Evolutionary conservation across 2,888 invertebrate genomes (phyloP).

Genomic region (Limnephilus marmoratus): DNA sequence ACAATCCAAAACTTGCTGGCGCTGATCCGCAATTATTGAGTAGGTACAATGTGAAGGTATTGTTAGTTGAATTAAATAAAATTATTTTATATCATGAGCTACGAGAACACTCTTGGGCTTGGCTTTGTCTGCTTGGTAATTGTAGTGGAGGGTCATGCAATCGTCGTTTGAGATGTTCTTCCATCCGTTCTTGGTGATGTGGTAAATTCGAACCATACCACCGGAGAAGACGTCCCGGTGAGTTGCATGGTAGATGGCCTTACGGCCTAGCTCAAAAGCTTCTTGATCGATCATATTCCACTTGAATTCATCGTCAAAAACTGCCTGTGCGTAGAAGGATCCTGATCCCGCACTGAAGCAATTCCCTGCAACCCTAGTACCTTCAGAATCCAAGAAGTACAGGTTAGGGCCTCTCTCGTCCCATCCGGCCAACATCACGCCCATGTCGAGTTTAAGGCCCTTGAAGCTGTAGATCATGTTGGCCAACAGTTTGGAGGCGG

Average conservation of each 20-base stretch:
- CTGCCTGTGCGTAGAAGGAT: constrained; percentile 97
- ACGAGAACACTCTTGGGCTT: constrained; percentile 3
- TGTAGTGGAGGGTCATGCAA: constrained; percentile 93
- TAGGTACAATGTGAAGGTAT: too few species aligned
- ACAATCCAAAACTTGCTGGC: too few species aligned
- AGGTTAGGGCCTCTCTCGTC: constrained; percentile 96
- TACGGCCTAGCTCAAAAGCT: constrained; percentile 94
- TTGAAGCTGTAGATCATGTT: constrained; percentile 99
- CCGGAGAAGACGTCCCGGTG: constrained; percentile 98
- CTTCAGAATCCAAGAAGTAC: too few species aligned
- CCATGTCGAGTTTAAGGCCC: constrained; percentile 96
- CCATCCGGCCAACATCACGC: constrained; percentile 98
- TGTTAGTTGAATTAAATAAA: background rate
- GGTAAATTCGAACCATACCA: constrained; percentile 96
- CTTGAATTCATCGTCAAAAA: constrained; percentile 92
- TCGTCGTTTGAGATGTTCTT: constrained; percentile 94
- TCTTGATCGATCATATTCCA: constrained; percentile 94
- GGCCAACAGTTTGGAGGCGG: constrained; percentile 98
- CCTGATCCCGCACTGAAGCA: constrained; percentile 99
- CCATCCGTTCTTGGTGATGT: constrained; percentile 95
- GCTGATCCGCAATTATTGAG: too few species aligned
- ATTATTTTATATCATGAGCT: too few species aligned
- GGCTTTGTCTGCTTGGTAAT: constrained; percentile 81
- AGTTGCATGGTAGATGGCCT: constrained; percentile 98
- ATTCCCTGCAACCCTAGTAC: constrained; percentile 93